Base-by-base conservation (phyloP, 2,888 invertebrate genomes). In the Apantesis nais region DNA sequence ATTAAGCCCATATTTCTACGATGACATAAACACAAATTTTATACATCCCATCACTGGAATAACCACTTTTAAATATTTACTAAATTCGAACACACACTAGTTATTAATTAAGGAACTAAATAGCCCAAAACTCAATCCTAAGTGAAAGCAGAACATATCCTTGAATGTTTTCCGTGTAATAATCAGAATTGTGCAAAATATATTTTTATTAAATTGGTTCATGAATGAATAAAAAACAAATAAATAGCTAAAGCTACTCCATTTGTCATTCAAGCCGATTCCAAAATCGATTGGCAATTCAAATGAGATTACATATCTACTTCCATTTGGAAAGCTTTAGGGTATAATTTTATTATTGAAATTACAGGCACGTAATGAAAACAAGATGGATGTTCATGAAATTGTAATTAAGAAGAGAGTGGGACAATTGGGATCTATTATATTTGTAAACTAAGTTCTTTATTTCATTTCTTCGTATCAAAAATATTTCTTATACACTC, bases 311-410 rank as follows among this genome's bases (percentile, higher is more conserved):
- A 29, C 29, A 29, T 31, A 44, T 41, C 25, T 39, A 31, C 48
- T 65, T 41, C 34, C 19, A 64, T 37, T 64, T 41, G 39, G 25
- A 37, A 63, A 41, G 44, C 58, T 29, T 29, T 58, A 29, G 29
- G 29, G 58, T 58, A 58, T 58, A 29, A 58, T 58, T 58, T 58
- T 29, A 62, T 22, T 62, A 62, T n/a, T 62, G 16, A 58, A 58
- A 58, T 58, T 58, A 29, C 16, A 58, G 29, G 2, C 16, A 29
- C 29, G 14, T 29, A 39, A 66, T 19, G 34, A 5, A 19, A 29
- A 19, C 3, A 41, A 16, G 29, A 58, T 58, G 55, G 29, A 58
- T 58, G 29, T 58, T 58, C 16, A 58, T 16, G 5, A 58, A 29
- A 58, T 58, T 29, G 8, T 29, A 29, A 58, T 16, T 29, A 58